Conservation (phyloP, 2,797 vertebrate genomes). For the Chaunax sp. region DNA sequence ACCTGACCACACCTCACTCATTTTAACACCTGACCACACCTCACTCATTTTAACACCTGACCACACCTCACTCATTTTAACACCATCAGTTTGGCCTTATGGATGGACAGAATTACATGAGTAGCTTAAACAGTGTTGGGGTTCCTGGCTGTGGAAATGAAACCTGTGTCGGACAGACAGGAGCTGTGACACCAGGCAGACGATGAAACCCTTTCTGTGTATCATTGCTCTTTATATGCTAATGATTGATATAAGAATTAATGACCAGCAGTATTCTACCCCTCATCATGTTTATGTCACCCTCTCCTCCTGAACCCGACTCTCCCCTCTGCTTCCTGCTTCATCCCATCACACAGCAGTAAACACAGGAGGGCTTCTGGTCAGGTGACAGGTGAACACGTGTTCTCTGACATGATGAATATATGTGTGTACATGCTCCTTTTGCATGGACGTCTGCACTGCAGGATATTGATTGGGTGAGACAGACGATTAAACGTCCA, state of each 20-base stretch:
- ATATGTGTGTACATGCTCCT: conserved; percentile 18
- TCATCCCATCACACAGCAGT: conserved; percentile 2
- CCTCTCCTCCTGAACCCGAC: neutral
- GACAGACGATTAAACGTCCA: conserved; percentile 48
- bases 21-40: too few relatives aligned
- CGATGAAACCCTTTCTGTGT: too few relatives aligned
- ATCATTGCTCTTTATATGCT: conserved; percentile 44
- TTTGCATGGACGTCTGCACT: neutral
- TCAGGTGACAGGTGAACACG: conserved; percentile 10
- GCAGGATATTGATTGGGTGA: conserved; percentile 37
- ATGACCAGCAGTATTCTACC: conserved; percentile 8
- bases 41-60: too few relatives aligned
- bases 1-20: too few relatives aligned
- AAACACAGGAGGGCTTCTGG: neutral
- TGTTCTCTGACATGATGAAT: conserved; percentile 7
- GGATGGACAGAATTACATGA: too few relatives aligned
- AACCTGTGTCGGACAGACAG: too few relatives aligned
- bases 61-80: too few relatives aligned
- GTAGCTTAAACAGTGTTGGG: too few relatives aligned
- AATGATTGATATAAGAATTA: conserved; percentile 23
- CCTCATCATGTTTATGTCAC: neutral
- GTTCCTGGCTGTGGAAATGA: too few relatives aligned
- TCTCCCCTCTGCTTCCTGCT: conserved; percentile 1
- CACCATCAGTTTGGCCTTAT: too few relatives aligned
- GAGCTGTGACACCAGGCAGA: too few relatives aligned